These are phyloP conservation scores for Holacanthus passer DNA, from an alignment of 2,113 vertebrate genomes.

Conservation along the genomic window DNA sequence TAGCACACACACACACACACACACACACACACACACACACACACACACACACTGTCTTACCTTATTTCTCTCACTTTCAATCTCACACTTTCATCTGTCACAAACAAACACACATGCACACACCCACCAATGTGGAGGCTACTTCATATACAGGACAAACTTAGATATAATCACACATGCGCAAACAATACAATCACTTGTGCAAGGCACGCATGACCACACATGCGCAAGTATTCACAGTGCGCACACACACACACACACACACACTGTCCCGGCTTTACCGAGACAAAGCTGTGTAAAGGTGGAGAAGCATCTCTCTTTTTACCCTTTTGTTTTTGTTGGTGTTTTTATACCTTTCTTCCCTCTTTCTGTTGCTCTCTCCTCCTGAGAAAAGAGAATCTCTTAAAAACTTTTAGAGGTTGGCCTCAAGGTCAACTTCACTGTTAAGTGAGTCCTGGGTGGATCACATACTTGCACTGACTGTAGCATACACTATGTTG, in stretches of 20 bases:
- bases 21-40: constrained; percentile 27
- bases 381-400: constrained; percentile 6
- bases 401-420: background rate
- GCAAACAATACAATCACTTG: constrained; percentile 6
- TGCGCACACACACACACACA: background rate
- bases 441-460: constrained; percentile 13
- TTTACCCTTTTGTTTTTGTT: background rate
- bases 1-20: constrained; percentile 27
- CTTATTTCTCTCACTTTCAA: constrained; percentile 30
- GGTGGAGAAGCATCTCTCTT: background rate
- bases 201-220: constrained; percentile 1
- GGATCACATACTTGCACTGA: background rate
- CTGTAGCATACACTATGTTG: background rate
- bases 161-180: constrained; percentile 8
- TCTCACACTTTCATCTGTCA: constrained; percentile 17
- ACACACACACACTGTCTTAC: constrained; percentile 24
- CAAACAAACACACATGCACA: constrained; percentile 35
- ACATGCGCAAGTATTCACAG: constrained; percentile 5
- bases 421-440: constrained; percentile 4
- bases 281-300: constrained; percentile 9
- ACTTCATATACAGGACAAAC: constrained; percentile 5
- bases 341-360: background rate
- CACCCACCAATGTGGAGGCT: constrained; percentile 20
- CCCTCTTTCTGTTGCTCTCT: background rate
- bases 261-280: constrained; percentile 9